Conservation (phyloP, 2,113 vertebrate genomes). For the Halcyon malimbica region DNA sequence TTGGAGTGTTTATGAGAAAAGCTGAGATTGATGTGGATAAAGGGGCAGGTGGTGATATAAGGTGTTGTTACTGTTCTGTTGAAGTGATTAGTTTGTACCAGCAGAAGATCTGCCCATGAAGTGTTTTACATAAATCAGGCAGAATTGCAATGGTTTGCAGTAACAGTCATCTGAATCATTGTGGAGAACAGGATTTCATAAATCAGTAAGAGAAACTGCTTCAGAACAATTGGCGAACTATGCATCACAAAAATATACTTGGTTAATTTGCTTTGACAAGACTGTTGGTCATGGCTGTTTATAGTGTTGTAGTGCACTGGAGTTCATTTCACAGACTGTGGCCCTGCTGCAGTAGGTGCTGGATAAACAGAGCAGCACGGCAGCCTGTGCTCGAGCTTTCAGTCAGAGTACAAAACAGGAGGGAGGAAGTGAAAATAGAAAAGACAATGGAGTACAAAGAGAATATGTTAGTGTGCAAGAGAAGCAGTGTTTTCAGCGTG, state of each 20-base stretch:
- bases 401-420: not conserved
- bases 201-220: not conserved
- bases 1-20: not conserved
- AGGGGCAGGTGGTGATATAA: not conserved
- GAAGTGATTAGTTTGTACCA: not conserved
- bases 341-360: not conserved
- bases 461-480: not conserved
- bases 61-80: not conserved
- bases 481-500: not conserved
- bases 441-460: not conserved
- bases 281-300: not conserved
- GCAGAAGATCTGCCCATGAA: not conserved
- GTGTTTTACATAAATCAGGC: not conserved
- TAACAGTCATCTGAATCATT: not conserved
- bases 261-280: conserved; percentile 19
- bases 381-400: not conserved
- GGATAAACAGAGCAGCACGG: not conserved
- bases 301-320: not conserved
- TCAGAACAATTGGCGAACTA: not conserved
- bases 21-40: not conserved
- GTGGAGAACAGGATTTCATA: not conserved
- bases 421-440: not conserved
- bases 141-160: not conserved
- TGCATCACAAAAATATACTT: not conserved
- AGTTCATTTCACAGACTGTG: conserved; percentile 5